phyloP scores from a whole-genome alignment of 1,140 invertebrate species.

The Chrysoperla carnea region DNA sequence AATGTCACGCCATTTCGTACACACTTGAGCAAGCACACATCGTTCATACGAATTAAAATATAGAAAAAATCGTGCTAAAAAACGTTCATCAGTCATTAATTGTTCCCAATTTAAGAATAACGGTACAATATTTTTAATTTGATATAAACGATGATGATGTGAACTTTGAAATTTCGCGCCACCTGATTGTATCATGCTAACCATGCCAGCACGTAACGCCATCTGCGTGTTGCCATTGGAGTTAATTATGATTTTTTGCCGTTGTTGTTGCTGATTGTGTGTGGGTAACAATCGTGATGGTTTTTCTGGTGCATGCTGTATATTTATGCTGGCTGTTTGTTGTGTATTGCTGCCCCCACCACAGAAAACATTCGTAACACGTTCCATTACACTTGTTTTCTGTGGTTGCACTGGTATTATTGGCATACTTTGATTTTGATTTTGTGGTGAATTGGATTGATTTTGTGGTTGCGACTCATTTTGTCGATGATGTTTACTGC shows the following conservation, averaged over 20 bases:
- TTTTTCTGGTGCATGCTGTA: conserved; percentile 28
- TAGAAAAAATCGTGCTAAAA: conserved; percentile 66
- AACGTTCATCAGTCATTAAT: conserved; percentile 64
- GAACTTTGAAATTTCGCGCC: neutral
- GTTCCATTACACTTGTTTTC: conserved; percentile 60
- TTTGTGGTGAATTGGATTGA: neutral
- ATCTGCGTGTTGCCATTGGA: conserved; percentile 2
- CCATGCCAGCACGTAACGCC: neutral
- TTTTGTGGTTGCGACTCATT: neutral
- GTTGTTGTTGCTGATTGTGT: conserved; percentile 18
- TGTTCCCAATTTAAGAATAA: conserved; percentile 49
- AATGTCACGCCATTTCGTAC: conserved; percentile 66
- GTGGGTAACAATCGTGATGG: conserved; percentile 24
- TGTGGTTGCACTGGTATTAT: conserved; percentile 14
- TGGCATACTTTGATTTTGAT: neutral
- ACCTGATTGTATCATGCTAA: neutral
- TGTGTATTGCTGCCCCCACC: conserved; percentile 32
- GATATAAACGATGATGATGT: conserved; percentile 5
- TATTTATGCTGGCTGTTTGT: conserved; percentile 13
- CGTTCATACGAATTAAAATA: conserved; percentile 70
- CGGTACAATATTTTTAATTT: conserved; percentile 18
- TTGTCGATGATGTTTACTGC: conserved; percentile 35
- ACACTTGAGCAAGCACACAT: conserved; percentile 55
- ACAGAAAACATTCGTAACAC: conserved; percentile 67
- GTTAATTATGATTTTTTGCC: conserved; percentile 13